Percentiles rank a stretch among this genome's conserved stretches.
Conservation (phyloP, 53 echinoderm and acorn worm genomes). For the Paracentrotus lividus region DNA sequence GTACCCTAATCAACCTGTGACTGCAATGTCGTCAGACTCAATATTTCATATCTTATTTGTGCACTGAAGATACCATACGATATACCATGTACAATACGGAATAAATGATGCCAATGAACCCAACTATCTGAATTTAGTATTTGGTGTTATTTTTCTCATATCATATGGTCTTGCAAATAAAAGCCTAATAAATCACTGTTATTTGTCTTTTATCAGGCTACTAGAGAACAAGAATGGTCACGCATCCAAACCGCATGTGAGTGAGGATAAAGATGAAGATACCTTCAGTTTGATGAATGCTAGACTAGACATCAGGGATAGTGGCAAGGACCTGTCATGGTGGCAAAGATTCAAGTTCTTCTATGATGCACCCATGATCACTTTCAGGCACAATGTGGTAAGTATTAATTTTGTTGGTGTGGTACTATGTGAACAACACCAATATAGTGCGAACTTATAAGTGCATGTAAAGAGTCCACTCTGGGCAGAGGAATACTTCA, state of each 20-base stretch:
- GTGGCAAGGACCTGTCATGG: conserved; percentile 84
- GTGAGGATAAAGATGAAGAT: conserved; percentile 57
- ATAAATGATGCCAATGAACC: too few species aligned
- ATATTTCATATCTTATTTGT: too few species aligned
- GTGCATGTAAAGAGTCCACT: too few species aligned
- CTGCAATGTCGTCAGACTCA: too few species aligned
- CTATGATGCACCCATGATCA: conserved; percentile 90
- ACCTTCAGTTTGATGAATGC: conserved; percentile 64
- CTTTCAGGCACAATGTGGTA: conserved; percentile 89
- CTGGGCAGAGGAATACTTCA: too few species aligned
- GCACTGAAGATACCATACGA: too few species aligned
- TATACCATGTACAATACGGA: too few species aligned
- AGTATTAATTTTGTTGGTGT: conserved; percentile 17
- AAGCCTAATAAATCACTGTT: not conserved
- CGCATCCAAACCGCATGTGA: not conserved
- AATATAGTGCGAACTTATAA: too few species aligned
- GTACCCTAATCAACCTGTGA: too few species aligned
- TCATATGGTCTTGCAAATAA: not conserved
- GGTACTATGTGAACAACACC: too few species aligned
- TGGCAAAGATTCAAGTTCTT: conserved; percentile 89
- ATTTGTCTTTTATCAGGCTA: not conserved
- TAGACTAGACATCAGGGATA: conserved; percentile 83
- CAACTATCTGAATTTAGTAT: too few species aligned
- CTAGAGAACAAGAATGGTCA: conserved; percentile 64
- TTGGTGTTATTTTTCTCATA: too few species aligned